Conservation (phyloP, 2,113 vertebrate genomes). For the Lipotes vexillifer region DNA sequence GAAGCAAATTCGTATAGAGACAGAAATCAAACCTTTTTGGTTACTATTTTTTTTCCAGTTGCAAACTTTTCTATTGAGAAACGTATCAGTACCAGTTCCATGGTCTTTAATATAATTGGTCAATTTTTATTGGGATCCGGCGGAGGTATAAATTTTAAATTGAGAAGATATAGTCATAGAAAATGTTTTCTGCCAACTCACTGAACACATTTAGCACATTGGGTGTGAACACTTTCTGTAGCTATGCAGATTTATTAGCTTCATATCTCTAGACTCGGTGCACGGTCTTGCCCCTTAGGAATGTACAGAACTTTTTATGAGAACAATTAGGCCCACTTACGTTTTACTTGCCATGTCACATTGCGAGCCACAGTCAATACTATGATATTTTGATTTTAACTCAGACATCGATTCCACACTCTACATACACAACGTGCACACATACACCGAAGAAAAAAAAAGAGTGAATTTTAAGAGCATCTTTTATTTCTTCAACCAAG, state of each 20-base stretch:
- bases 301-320: conserved; percentile 33
- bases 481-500: conserved; percentile 74
- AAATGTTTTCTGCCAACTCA: conserved; percentile 29
- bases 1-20: neutral
- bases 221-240: neutral
- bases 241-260: conserved; percentile 41
- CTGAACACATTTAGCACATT: neutral
- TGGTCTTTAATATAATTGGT: conserved; percentile 25
- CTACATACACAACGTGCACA: neutral
- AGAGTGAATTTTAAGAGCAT: conserved; percentile 73
- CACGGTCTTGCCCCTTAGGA: conserved; percentile 3
- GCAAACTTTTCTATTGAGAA: neutral
- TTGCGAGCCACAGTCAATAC: neutral
- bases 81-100: neutral
- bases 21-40: neutral
- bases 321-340: neutral
- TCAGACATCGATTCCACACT: conserved; percentile 58
- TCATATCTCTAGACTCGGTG: neutral
- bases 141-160: neutral
- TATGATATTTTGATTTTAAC: conserved; percentile 72
- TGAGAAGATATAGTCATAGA: neutral
- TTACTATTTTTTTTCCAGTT: neutral
- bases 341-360: conserved; percentile 41
- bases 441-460: neutral
- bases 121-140: conserved; percentile 30